Conservation (phyloP, 1,140 invertebrate species). For the Temnothorax nylanderi region DNA sequence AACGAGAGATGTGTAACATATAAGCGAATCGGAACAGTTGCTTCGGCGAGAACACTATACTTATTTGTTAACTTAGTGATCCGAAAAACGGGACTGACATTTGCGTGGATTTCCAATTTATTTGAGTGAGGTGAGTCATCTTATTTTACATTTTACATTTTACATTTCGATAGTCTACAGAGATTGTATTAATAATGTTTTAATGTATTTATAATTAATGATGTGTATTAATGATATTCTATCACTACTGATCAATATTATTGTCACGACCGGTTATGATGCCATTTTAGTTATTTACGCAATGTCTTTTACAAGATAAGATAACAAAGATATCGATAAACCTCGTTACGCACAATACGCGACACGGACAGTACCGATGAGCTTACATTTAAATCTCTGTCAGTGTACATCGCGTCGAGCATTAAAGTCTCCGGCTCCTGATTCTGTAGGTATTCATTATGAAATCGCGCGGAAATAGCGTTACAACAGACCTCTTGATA, state of each 20-base stretch:
- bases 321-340: background rate
- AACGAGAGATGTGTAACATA: constrained; percentile 50
- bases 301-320: background rate
- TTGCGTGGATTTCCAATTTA: constrained; percentile 44
- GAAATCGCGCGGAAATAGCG: background rate
- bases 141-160: background rate
- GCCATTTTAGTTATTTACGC: background rate
- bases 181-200: background rate
- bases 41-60: background rate
- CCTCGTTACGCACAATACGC: background rate
- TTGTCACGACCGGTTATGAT: background rate
- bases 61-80: constrained; percentile 39
- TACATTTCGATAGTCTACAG: background rate
- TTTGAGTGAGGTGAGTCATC: constrained; percentile 64
- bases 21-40: constrained; percentile 46
- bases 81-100: background rate
- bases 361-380: background rate
- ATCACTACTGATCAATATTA: background rate
- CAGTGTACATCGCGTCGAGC: background rate
- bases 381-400: constrained; percentile 1
- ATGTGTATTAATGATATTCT: background rate
- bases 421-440: constrained; percentile 35
- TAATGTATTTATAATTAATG: background rate
- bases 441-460: background rate
- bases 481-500: background rate